A percentile compares a stretch with the other conserved stretches of the same genome.
Evolutionary conservation across 2,888 invertebrate species (phyloP).

Genomic region (Frankliniella fusca): DNA sequence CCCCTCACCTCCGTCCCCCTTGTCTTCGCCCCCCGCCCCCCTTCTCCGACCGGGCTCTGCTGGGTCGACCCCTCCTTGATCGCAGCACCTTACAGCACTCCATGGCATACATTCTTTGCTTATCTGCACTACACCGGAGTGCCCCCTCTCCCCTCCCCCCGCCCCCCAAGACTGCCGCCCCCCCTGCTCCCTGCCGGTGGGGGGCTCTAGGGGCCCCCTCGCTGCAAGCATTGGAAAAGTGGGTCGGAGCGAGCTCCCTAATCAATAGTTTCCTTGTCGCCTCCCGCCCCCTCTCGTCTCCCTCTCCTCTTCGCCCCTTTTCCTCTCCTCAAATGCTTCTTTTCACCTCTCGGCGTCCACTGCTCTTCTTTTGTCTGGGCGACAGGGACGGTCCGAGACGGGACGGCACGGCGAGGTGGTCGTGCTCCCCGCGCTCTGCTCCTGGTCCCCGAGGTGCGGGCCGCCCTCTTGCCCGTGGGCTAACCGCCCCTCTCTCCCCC

Average conservation of each 20-base stretch:
- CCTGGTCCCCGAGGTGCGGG: not conserved
- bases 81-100: conserved; percentile 17
- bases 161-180: not conserved
- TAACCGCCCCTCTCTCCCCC: not conserved
- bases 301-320: not conserved
- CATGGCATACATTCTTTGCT: conserved; percentile 14
- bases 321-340: not conserved
- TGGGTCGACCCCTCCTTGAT: not conserved
- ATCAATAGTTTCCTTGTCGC: conserved; percentile 23
- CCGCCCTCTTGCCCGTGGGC: not conserved
- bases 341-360: not conserved
- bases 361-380: not conserved
- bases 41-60: too few species aligned
- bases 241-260: conserved; percentile 14
- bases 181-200: not conserved
- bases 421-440: too few species aligned
- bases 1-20: not conserved
- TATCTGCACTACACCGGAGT: conserved; percentile 26
- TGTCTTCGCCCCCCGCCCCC: not conserved
- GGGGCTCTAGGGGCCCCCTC: not conserved
- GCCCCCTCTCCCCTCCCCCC: not conserved
- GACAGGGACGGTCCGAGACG: not conserved
- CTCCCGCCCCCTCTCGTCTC: not conserved
- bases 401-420: not conserved
- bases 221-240: conserved; percentile 19